Percentiles rank a stretch among this genome's conserved stretches.
Conservation (phyloP, 2,113 vertebrate species). For the Cavia aperea region DNA sequence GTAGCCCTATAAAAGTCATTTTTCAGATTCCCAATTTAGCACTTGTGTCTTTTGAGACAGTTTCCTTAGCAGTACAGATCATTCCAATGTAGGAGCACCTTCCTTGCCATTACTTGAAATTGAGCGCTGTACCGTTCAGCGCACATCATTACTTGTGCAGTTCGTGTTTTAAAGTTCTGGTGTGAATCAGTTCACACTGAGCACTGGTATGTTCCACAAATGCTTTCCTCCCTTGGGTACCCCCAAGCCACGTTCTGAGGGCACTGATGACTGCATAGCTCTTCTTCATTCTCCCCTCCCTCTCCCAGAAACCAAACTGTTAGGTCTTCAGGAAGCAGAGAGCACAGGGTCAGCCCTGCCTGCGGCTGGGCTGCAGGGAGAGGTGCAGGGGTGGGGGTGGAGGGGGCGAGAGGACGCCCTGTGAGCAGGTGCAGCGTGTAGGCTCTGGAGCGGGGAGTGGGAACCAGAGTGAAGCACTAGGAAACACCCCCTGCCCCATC, state of each 20-base stretch:
- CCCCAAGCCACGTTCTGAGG: background rate
- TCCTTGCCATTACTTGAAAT: background rate
- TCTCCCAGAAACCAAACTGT: background rate
- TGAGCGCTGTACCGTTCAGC: background rate
- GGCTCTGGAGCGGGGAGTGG: background rate
- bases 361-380: background rate
- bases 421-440: background rate
- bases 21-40: conserved; percentile 21
- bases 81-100: background rate
- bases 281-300: too few relatives aligned
- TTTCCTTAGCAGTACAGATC: conserved; percentile 23
- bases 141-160: background rate
- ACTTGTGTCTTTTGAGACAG: conserved; percentile 3
- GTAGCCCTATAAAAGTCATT: background rate
- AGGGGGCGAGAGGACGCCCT: background rate
- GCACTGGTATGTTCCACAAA: background rate
- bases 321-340: background rate
- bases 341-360: background rate
- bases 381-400: background rate
- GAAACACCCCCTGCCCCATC: background rate
- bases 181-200: background rate
- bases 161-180: background rate
- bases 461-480: background rate
- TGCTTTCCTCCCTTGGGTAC: background rate
- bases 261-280: background rate